These are phyloP conservation scores for Rhyacichthys aspro DNA, from an alignment of 2,797 vertebrate genomes.

Conservation along the genomic window DNA sequence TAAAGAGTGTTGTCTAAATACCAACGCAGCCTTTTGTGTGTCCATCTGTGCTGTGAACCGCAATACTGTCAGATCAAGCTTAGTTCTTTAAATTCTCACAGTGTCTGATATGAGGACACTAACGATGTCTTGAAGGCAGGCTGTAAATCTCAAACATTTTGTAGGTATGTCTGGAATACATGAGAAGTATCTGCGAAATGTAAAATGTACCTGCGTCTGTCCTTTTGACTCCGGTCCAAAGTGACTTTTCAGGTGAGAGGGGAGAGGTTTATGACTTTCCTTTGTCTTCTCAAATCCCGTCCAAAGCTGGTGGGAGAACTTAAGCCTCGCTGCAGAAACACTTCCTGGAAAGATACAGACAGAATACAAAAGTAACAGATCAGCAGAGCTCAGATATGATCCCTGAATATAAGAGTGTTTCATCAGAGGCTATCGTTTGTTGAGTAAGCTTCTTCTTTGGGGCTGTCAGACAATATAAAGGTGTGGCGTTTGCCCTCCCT, in stretches of 20 bases:
- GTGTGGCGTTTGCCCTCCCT: conserved; percentile 22
- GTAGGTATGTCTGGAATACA: not conserved
- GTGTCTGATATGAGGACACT: conserved; percentile 8
- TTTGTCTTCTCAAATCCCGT: conserved; percentile 7
- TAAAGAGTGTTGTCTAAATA: not conserved
- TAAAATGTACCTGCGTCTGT: conserved; percentile 4
- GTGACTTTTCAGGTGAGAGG: not conserved
- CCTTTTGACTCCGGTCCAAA: not conserved
- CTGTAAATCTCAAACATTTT: conserved; percentile 6
- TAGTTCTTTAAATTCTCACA: conserved; percentile 8
- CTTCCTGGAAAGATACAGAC: conserved; percentile 1
- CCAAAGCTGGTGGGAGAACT: conserved; percentile 1
- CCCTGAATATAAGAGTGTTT: conserved; percentile 20
- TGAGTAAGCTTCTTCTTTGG: conserved; percentile 24
- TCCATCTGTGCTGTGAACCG: not conserved
- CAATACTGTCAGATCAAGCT: conserved; percentile 16
- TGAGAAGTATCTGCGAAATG: conserved; percentile 3
- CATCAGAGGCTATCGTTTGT: conserved; percentile 4
- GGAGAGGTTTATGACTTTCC: not conserved
- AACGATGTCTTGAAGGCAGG: not conserved
- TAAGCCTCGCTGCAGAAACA: conserved; percentile 3
- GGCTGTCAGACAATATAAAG: conserved; percentile 29
- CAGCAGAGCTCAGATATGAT: conserved; percentile 9
- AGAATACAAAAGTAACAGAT: conserved; percentile 4
- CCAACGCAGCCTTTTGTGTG: conserved; percentile 4